These are phyloP conservation scores for Ceratina japonica DNA, from an alignment of 1,140 invertebrate genomes.

Conservation along the genomic window DNA sequence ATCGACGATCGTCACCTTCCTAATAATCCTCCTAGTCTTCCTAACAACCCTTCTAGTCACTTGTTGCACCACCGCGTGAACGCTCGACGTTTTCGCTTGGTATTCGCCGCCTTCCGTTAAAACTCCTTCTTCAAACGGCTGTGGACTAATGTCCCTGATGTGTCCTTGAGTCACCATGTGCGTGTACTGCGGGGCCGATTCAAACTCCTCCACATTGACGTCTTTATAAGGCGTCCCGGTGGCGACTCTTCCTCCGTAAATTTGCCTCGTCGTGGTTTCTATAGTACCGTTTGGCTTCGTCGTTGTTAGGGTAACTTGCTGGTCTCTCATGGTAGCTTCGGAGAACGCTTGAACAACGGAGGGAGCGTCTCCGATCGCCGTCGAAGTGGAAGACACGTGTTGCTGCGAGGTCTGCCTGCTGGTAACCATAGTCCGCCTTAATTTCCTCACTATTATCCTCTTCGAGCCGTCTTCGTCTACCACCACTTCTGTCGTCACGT, in stretches of 20 bases:
- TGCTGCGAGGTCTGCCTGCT: slow-evolving; percentile 76
- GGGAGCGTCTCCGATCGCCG: slow-evolving; percentile 76
- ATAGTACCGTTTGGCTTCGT: slow-evolving; percentile 82
- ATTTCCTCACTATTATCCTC: slow-evolving; percentile 87
- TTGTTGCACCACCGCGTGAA: slow-evolving; percentile 88
- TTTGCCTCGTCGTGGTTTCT: slow-evolving; percentile 82
- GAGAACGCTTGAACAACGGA: slow-evolving; percentile 82
- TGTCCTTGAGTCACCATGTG: slow-evolving; percentile 76
- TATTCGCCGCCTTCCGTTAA: slow-evolving; percentile 74
- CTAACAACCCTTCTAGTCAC: slow-evolving; percentile 87
- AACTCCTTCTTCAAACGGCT: slow-evolving; percentile 59
- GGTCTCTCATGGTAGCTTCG: slow-evolving; percentile 83
- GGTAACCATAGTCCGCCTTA: slow-evolving; percentile 77
- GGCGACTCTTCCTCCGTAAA: slow-evolving; percentile 82
- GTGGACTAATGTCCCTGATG: slow-evolving; percentile 63
- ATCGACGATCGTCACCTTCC: slow-evolving; percentile 87
- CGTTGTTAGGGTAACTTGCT: slow-evolving; percentile 83
- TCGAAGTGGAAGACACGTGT: slow-evolving; percentile 72
- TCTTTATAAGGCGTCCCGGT: slow-evolving; percentile 82
- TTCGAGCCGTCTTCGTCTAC: slow-evolving; percentile 90
- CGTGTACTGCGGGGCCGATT: slow-evolving; percentile 81
- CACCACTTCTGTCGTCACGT: slow-evolving; percentile 88
- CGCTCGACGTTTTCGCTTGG: slow-evolving; percentile 81
- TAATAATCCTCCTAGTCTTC: slow-evolving; percentile 86
- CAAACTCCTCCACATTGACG: slow-evolving; percentile 83